A percentile compares a stretch with the other conserved stretches of the same genome.
phyloP scores from a whole-genome alignment of 2,797 vertebrate species.

The Muscicapa striata region DNA sequence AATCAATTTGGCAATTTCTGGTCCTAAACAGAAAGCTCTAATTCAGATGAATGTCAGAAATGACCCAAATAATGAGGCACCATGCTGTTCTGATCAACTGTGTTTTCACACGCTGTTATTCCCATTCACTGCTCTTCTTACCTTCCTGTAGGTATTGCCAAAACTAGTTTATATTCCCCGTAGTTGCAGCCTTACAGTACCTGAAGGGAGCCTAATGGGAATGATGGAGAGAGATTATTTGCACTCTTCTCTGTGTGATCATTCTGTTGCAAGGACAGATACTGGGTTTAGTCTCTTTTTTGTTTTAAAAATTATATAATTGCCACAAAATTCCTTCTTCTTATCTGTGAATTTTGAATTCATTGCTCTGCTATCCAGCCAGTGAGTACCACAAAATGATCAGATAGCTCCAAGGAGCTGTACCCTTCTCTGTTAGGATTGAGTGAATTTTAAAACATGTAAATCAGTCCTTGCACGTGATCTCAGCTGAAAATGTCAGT shows the following conservation, averaged over 20 bases:
- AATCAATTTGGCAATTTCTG: background rate
- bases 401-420: background rate
- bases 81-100: background rate
- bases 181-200: background rate
- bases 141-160: background rate
- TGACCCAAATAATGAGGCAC: background rate
- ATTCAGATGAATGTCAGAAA: conserved; percentile 6
- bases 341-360: background rate
- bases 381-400: background rate
- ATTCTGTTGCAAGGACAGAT: background rate
- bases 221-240: background rate
- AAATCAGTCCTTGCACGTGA: background rate
- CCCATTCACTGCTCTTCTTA: background rate
- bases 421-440: background rate
- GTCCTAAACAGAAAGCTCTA: background rate
- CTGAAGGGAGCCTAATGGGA: background rate
- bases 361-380: background rate
- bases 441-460: background rate
- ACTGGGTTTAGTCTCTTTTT: background rate
- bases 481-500: background rate
- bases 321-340: background rate
- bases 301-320: background rate
- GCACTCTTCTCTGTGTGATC: background rate
- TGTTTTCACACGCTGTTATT: background rate
- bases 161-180: background rate